Conservation (phyloP, 1,140 invertebrate species). For the Drosophila kanapiae region DNA sequence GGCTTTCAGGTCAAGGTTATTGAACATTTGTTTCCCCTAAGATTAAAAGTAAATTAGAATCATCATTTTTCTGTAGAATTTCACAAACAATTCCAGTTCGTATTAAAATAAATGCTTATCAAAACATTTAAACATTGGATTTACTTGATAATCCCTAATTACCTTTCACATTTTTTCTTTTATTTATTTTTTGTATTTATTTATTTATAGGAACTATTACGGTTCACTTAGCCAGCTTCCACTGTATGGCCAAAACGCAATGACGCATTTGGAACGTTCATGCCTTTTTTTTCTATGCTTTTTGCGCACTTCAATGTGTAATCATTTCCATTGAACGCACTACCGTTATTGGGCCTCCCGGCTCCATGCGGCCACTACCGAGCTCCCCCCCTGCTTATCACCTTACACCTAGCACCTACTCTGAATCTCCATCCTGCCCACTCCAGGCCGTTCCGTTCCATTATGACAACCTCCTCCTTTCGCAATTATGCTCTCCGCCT, state of each 20-base stretch:
- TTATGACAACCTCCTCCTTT: conserved; percentile 42
- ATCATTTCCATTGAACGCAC: conserved; percentile 54
- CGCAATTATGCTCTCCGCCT: conserved; percentile 61
- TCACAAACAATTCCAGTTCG: neutral
- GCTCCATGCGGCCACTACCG: no score
- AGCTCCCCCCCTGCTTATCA: conserved; percentile 2
- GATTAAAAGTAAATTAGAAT: no score
- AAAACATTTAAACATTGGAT: neutral
- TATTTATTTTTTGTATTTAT: no score
- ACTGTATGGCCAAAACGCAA: conserved; percentile 15
- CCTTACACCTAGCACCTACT: conserved; percentile 22
- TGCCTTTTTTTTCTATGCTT: conserved; percentile 47
- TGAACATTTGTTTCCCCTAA: no score
- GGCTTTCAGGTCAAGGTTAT: no score
- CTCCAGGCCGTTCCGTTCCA: conserved; percentile 4
- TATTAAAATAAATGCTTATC: neutral
- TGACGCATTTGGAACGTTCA: conserved; percentile 46
- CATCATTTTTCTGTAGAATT: neutral
- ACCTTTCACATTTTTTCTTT: no score
- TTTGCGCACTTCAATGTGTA: conserved; percentile 45
- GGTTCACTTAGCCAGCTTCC: neutral
- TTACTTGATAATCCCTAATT: neutral
- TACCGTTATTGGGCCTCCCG: conserved; percentile 19
- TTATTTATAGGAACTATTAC: neutral
- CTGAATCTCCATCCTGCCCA: conserved; percentile 18